phyloP scores from a whole-genome alignment of 2,888 invertebrate genomes.

The Microdon myrmicae region DNA sequence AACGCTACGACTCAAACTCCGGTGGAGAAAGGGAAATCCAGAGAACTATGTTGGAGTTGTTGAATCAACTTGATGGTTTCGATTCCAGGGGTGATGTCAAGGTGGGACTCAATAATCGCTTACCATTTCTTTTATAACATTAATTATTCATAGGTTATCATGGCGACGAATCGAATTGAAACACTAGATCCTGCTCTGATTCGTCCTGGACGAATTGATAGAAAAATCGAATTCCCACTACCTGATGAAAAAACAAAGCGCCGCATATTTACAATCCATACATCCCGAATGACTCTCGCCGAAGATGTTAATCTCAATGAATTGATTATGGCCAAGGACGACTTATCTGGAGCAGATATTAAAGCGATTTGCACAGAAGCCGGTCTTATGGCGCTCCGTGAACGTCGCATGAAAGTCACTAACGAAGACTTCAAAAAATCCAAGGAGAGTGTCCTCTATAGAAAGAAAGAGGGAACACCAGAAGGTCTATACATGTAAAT shows the following conservation, averaged over 20 bases:
- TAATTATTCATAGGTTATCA: conserved; percentile 77
- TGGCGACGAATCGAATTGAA: conserved; percentile 98
- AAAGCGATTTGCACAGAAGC: conserved; percentile 99
- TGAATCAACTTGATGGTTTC: conserved; percentile 98
- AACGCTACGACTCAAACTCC: conserved; percentile 98
- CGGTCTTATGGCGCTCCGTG: conserved; percentile 95
- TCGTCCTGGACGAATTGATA: conserved; percentile 97
- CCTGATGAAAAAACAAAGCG: conserved; percentile 99
- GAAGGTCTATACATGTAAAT: conserved; percentile 96
- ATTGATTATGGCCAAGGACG: conserved; percentile 99
- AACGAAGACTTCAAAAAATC: conserved; percentile 99
- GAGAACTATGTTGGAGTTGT: conserved; percentile 97
- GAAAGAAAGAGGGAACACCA: conserved; percentile 99
- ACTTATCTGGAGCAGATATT: conserved; percentile 96
- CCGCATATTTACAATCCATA: conserved; percentile 97
- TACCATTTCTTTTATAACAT: neutral
- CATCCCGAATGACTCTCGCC: conserved; percentile 97
- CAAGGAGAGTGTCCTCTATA: conserved; percentile 97
- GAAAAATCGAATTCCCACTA: conserved; percentile 98
- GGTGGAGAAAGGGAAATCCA: conserved; percentile 99
- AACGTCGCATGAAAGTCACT: conserved; percentile 99
- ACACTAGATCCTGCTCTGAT: conserved; percentile 98
- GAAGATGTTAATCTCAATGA: conserved; percentile 97
- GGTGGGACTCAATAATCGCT: conserved; percentile 68
- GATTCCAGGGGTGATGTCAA: conserved; percentile 97